phyloP scores from a whole-genome alignment of 1,140 invertebrate species.

The Philaenus spumarius region DNA sequence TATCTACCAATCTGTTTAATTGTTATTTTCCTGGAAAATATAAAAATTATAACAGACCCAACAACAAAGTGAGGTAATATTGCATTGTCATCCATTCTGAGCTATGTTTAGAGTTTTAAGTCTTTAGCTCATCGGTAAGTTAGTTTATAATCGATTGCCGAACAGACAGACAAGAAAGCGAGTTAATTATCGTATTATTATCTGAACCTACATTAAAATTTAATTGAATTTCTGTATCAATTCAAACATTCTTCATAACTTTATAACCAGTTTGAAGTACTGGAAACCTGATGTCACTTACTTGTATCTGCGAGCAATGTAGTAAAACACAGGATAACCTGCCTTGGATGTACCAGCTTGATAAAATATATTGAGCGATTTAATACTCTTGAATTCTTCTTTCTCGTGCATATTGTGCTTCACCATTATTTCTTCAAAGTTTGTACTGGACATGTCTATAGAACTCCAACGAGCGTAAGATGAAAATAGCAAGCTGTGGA shows the following conservation, averaged over 20 bases:
- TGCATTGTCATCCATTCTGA: too few species aligned
- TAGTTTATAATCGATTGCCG: too few species aligned
- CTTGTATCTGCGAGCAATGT: slow-evolving; percentile 95
- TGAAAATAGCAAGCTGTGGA: slow-evolving; percentile 56
- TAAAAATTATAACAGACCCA: neutral
- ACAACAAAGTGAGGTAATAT: neutral
- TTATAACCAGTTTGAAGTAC: neutral
- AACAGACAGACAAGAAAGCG: too few species aligned
- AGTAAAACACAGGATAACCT: slow-evolving; percentile 95
- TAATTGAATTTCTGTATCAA: slow-evolving; percentile 1
- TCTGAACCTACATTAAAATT: neutral
- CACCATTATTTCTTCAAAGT: slow-evolving; percentile 97
- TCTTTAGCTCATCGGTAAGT: too few species aligned
- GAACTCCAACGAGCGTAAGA: slow-evolving; percentile 87
- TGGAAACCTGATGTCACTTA: slow-evolving; percentile 48
- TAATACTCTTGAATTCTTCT: slow-evolving; percentile 96
- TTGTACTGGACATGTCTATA: slow-evolving; percentile 94
- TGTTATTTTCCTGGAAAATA: too few species aligned
- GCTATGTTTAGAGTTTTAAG: too few species aligned
- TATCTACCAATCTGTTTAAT: too few species aligned
- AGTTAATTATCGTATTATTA: neutral
- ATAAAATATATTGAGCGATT: slow-evolving; percentile 96
- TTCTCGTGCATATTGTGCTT: slow-evolving; percentile 98
- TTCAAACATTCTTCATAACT: neutral
- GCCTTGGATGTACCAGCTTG: slow-evolving; percentile 89